Evolutionary conservation across 1,140 invertebrate genomes (phyloP), one percentile per base, ranked within the genome.

Genomic region (Aphelenchoides fujianensis): DNA sequence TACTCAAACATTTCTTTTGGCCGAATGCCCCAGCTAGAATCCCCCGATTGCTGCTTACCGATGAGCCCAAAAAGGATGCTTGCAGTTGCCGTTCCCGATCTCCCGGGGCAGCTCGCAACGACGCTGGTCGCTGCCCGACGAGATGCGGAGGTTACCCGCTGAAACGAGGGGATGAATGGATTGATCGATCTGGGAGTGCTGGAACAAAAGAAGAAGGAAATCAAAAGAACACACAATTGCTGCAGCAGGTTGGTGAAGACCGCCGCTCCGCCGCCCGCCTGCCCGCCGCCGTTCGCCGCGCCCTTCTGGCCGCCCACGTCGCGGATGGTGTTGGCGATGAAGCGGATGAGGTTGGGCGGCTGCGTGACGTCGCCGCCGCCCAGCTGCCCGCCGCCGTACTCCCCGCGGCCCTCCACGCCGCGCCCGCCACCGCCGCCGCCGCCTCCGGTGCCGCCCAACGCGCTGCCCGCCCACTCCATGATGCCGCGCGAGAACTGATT

Each of bases 321-420:
- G n/a, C 73, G 36, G 5, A 78, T 72, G 16, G 76, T 80, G 32
- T 78, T 78, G 3, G 76, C 69, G 31, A 78, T 78, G 32, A 78
- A 68, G 5, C 78, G 55, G 53, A 78, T 76, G 36, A 78, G 77
- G 23, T 80, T 74, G 5, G 74, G 72, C 41, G 68, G 73, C 16
- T 78, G 76, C 36, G 78, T 73, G 1, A 74, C 75, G 28, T 41
- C 23, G 30, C 70, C 53, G 35, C 31, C 28, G 23, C 59, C 68
- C n/a, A 52, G 27, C 53, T 34, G 36, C 3, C 35, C 59, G 16
- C 75, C 75, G 31, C 55, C 71, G 41, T 67, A 34, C 57, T 48
- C 54, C 68, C 16, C 19, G 9, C 3, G 9, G 30, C 1, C 62
- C 23, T 55, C 30, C 37, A 28, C 69, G 52, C 64, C 23, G 27